Evolutionary conservation across 2,113 vertebrate genomes (phyloP), one percentile per base, ranked within the genome.

Genomic region (Parus major): DNA sequence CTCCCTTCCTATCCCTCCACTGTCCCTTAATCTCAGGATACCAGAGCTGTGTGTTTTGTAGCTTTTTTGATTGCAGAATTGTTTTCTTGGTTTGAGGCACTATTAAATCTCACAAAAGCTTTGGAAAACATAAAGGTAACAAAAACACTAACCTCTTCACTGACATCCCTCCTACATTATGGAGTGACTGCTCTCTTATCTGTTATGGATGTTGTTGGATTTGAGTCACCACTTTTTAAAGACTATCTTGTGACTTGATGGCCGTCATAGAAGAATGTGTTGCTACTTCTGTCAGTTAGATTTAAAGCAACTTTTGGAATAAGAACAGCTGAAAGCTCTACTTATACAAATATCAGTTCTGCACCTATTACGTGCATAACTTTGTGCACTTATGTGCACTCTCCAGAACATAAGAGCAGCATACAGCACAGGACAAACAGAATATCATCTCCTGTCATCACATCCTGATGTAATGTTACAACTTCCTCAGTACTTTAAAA

Each of bases 181-280:
- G 73, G 88, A 76, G 41, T 12, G 12, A 41, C 35, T 60, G 3
- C 56, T 95, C 83, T 73, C 50, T 86, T 82, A 93, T 66, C 85
- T 70, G 36, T 14, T 72, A 16, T 27, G 39, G 47, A 90, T 94
- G 75, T 20, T 80, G 17, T 52, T 88, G 70, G 36, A 82, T 53
- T 85, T 76, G 64, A 83, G 71, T 92, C 66, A 80, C 20, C 33
- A n/a, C 46, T 80, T 94, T 82, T 88, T 86, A 81, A 86, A 90
- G 63, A 66, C 7, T 28, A 25, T 56, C 87, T 91, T 81, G 75
- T 88, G 86, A 83, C 80, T 90, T 86, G 80, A 93, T 83, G 68
- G 33, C 47, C 5, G 9, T 94, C 82, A 92, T 44, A 59, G 44
- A 93, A 86, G 86, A 94, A 95, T 92, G 90, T 81, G 90, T 90